Conservation (phyloP, 1,140 invertebrate species). For the Schlechtendalia chinensis region DNA sequence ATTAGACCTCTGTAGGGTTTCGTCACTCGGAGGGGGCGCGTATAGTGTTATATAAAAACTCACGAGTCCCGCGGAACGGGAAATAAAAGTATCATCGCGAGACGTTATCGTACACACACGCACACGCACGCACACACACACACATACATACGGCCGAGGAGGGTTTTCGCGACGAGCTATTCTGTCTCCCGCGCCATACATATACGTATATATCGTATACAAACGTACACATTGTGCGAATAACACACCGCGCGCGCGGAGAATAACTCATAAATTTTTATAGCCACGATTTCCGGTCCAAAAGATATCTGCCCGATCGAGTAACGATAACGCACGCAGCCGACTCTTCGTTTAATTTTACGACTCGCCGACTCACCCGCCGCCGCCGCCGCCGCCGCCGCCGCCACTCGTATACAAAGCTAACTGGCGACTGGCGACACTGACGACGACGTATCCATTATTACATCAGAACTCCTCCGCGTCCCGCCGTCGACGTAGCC, state of each 20-base stretch:
- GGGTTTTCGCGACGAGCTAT: background rate
- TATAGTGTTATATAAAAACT: constrained; percentile 19
- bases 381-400: no score
- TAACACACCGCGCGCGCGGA: background rate
- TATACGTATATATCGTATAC: background rate
- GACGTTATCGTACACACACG: no score
- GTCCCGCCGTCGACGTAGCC: background rate
- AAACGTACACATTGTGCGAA: background rate
- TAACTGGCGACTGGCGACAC: constrained; percentile 37
- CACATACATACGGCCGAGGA: no score
- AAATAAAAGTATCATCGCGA: constrained; percentile 18
- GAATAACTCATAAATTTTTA: constrained; percentile 49
- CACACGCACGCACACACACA: no score
- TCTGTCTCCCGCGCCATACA: background rate
- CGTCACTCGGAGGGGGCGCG: background rate
- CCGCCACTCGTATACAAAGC: no score
- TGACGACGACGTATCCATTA: constrained; percentile 45
- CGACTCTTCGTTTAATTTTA: constrained; percentile 47
- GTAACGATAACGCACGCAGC: constrained; percentile 40
- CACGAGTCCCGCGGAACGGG: constrained; percentile 30
- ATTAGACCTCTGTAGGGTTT: no score
- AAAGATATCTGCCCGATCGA: constrained; percentile 48
- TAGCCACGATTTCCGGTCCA: constrained; percentile 48
- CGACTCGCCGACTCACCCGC: background rate
- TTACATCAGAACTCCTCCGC: constrained; percentile 7